These are phyloP conservation scores for Eriosoma lanigerum DNA, from an alignment of 1,140 invertebrate genomes.

Conservation along the genomic window DNA sequence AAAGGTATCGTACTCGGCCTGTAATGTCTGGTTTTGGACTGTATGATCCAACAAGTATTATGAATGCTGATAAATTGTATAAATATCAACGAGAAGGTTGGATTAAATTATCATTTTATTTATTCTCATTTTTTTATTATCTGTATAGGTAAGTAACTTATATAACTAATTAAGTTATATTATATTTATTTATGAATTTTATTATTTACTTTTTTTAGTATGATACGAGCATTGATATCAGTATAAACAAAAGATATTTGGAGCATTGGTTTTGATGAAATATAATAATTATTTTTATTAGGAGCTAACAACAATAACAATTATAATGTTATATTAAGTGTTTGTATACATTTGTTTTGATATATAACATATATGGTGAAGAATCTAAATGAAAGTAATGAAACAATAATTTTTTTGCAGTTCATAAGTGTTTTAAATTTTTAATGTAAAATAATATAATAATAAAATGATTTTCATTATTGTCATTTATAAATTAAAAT, in stretches of 20 bases:
- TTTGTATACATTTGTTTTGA: too few relatives aligned
- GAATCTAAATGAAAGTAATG: too few relatives aligned
- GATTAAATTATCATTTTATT: conserved; percentile 97
- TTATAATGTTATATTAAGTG: too few relatives aligned
- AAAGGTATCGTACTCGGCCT: conserved; percentile 87
- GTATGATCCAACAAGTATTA: conserved; percentile 98
- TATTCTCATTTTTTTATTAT: conserved; percentile 98
- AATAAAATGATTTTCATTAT: too few relatives aligned
- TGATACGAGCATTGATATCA: conserved; percentile 54
- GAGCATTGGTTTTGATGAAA: neutral
- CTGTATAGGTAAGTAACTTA: conserved; percentile 81
- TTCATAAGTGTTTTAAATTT: too few relatives aligned
- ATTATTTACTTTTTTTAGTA: conserved; percentile 52
- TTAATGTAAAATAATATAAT: too few relatives aligned
- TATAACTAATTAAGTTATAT: neutral
- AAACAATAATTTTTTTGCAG: too few relatives aligned
- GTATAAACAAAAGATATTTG: conserved; percentile 14
- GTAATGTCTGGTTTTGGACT: conserved; percentile 93
- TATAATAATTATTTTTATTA: neutral
- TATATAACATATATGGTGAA: too few relatives aligned
- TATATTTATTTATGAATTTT: conserved; percentile 14
- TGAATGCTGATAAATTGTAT: conserved; percentile 92
- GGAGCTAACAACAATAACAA: neutral
- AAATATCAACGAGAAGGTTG: conserved; percentile 95
- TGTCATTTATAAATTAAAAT: too few relatives aligned